Base-by-base conservation (phyloP, 92 coral and sea anemone species). In the Epizoanthus rinbou region DNA sequence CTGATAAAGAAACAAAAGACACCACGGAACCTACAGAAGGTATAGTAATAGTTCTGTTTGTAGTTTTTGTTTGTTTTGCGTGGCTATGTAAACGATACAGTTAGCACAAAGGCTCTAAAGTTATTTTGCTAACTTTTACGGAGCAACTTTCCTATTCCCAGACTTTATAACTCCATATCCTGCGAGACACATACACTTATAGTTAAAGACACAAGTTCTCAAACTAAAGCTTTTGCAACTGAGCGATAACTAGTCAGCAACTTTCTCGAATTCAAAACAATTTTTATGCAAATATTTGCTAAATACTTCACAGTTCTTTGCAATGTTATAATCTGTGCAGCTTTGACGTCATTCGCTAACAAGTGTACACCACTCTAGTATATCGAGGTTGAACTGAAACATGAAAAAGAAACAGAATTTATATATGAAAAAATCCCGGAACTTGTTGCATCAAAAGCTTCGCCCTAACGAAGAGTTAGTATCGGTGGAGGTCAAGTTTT, bases 1-100 rank as follows among this genome's bases (percentile, higher is more conserved):
- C 81, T 35, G 81, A 58, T 39, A 56, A 75, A 57, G 81, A 75
- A 58, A 57, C 67, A 19, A 75, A 58, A 57, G 31, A 41, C 19
- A 75, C 4, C 47, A n/a, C 45, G 19, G 64, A 35, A 14, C 67
- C 59, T 18, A 52, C 18, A 75, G 69, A 58, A 75, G 81, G 67
- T 74, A n/a, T n/a, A 74, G 45, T 19, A 6, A 57, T 19, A 11
- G 33, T 31, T 33, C 18, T 58, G 15, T 58, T 57, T n/a, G 56
- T 57, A 15, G 37, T 75, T 50, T 7, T 75, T 75, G 57, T 58
- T 58, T 58, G 3, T 37, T 33, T 33, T 67, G 16, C 37, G 73
- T 16, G n/a, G 47, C 45, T 18, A 41, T 14, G 73, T 67, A 31
- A 67, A 67, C 73, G 25, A 35, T n/a, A 18, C 73, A 15, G 5